Evolutionary conservation across 2,888 invertebrate species (phyloP), one percentile per base, ranked within the genome.

Genomic region (Drosophila longiperda): DNA sequence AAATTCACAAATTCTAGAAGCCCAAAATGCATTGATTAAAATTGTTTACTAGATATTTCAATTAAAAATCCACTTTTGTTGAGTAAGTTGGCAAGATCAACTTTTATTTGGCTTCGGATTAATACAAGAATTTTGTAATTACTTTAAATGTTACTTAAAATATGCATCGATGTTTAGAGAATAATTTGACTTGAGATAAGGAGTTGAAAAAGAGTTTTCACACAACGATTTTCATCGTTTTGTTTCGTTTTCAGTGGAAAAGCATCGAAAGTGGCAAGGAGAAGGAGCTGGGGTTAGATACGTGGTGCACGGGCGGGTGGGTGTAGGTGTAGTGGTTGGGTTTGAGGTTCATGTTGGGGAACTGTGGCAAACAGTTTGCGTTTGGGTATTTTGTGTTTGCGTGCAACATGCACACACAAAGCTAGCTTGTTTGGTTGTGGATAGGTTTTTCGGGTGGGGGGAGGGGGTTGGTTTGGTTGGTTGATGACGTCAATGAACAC

Each of bases 331-430:
- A n/a, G 3, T 1, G 0, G 34, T 15, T 11, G 26, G 17, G 0
- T n/a, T 40, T 20, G 45, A 12, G 12, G 20, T 20, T 45, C 20
- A n/a, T 1, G 26, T 15, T 65, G 71, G 70, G 55, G 65, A 66
- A 86, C 68, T 80, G 80, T 77, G 71, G 68, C 74, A 75, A 76
- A 58, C 73, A 74, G 81, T 78, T 68, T 77, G 78, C 74, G 66
- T 72, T 73, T 78, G 66, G 64, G 45, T 78, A 81, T 78, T 81
- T 78, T 74, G 73, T 70, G 88, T 76, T 82, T 84, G 85, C 84
- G 84, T 84, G 84, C 84, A 84, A 89, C 89, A 89, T 84, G 84
- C 85, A 87, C 85, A 78, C 55, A 80, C 67, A 61, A 26, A 7
- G 50, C 52, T 57, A n/a, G 33, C 42, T 40, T 55, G 26, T 33